Evolutionary conservation across 2,797 vertebrate genomes (phyloP).

Genomic region (Rhabdophis nuchalis): DNA sequence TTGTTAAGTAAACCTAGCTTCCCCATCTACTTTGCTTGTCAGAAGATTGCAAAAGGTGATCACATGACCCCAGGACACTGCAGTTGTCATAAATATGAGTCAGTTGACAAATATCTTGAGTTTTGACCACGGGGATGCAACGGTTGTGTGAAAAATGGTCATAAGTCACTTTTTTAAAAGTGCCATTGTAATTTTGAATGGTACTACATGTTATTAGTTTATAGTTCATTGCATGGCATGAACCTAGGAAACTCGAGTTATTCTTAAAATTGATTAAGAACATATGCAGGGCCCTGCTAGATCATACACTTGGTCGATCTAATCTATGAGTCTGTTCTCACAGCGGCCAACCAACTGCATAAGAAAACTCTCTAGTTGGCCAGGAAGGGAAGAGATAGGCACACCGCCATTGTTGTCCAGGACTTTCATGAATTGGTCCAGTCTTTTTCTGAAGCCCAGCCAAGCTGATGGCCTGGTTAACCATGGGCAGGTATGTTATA

Average conservation of each 20-base stretch:
- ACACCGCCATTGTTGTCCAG: background rate
- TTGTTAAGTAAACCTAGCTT: background rate
- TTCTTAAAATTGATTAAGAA: background rate
- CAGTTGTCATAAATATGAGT: background rate
- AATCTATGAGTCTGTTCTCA: background rate
- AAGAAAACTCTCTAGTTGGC: background rate
- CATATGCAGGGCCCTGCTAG: background rate
- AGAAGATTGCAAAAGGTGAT: background rate
- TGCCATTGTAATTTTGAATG: background rate
- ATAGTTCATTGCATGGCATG: background rate
- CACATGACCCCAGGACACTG: background rate
- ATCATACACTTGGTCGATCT: background rate
- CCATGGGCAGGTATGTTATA: background rate
- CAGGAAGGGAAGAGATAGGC: background rate
- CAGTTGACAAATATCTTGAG: background rate
- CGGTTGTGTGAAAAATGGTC: background rate
- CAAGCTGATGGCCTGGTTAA: background rate
- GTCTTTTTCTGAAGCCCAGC: background rate
- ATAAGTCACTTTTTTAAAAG: background rate
- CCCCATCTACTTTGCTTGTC: background rate
- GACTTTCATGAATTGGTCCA: background rate
- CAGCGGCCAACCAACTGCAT: background rate
- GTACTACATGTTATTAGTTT: background rate
- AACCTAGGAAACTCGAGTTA: background rate
- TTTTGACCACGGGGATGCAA: background rate